Conservation (phyloP, 92 coral and sea anemone genomes). For the Isaurus tuberculatus region DNA sequence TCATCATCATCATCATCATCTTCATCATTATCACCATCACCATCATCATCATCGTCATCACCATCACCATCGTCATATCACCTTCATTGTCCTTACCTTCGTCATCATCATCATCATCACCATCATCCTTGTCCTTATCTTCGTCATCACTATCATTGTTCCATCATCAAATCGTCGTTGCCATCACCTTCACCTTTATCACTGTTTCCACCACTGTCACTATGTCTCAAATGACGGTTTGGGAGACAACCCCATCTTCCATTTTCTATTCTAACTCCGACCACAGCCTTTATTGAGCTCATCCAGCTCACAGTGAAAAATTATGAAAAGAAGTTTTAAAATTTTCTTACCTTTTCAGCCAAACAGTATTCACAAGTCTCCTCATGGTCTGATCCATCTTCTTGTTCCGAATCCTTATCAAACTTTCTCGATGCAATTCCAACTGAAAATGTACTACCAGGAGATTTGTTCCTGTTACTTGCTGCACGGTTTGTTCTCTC, state of each 20-base stretch:
- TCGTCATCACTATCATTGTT: no score
- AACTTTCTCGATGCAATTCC: constrained; percentile 87
- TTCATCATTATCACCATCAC: no score
- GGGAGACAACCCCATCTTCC: no score
- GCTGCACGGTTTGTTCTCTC: constrained; percentile 77
- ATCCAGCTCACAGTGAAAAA: no score
- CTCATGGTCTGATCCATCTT: constrained; percentile 84
- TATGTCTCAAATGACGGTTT: no score
- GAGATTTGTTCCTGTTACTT: constrained; percentile 58
- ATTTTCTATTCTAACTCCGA: no score
- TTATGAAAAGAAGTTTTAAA: background rate
- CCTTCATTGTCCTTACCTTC: no score
- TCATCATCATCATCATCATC: background rate
- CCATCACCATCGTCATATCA: no score
- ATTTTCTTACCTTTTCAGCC: constrained; percentile 86
- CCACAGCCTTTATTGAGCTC: no score
- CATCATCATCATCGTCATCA: background rate
- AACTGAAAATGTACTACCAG: constrained; percentile 86
- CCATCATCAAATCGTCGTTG: background rate
- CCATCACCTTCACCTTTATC: background rate
- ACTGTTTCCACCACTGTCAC: no score
- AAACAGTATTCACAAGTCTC: constrained; percentile 97
- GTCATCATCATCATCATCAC: no score
- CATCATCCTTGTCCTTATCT: background rate
- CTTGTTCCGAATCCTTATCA: constrained; percentile 58